phyloP scores from a whole-genome alignment of 1,140 invertebrate species.

The Hylaeus volcanicus region DNA sequence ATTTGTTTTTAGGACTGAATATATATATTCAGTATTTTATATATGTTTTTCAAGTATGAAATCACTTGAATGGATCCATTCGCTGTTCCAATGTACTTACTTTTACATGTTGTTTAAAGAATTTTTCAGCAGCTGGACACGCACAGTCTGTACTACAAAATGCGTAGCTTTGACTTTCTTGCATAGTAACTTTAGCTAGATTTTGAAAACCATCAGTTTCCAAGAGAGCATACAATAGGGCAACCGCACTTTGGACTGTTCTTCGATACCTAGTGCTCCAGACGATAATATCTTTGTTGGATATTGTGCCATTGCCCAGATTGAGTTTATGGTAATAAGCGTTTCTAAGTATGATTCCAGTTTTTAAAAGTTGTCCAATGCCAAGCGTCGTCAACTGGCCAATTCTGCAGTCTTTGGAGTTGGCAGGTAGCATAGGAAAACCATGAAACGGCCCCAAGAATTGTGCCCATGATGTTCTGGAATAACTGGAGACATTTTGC shows the following conservation, averaged over 20 bases:
- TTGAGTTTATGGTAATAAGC: constrained; percentile 85
- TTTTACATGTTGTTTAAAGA: constrained; percentile 80
- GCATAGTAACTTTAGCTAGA: constrained; percentile 81
- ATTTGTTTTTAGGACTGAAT: too few relatives aligned
- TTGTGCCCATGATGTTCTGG: constrained; percentile 85
- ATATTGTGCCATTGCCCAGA: constrained; percentile 77
- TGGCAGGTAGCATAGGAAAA: constrained; percentile 87
- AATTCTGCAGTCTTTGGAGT: constrained; percentile 76
- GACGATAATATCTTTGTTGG: constrained; percentile 84
- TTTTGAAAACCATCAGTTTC: constrained; percentile 81
- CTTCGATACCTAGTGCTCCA: constrained; percentile 92
- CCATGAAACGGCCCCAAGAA: constrained; percentile 91
- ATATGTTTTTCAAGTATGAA: too few relatives aligned
- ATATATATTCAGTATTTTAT: too few relatives aligned
- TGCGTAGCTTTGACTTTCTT: constrained; percentile 89
- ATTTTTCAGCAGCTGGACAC: constrained; percentile 87
- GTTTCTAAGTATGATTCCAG: constrained; percentile 86
- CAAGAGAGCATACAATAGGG: constrained; percentile 89
- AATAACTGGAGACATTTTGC: constrained; percentile 73
- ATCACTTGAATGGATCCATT: too few relatives aligned
- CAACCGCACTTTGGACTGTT: constrained; percentile 93
- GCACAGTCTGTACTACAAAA: constrained; percentile 92
- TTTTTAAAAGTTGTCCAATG: constrained; percentile 87
- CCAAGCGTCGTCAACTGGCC: constrained; percentile 84
- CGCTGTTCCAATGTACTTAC: constrained; percentile 41